Evolutionary conservation across 2,113 vertebrate genomes (phyloP).

Genomic region (Dascyllus trimaculatus): DNA sequence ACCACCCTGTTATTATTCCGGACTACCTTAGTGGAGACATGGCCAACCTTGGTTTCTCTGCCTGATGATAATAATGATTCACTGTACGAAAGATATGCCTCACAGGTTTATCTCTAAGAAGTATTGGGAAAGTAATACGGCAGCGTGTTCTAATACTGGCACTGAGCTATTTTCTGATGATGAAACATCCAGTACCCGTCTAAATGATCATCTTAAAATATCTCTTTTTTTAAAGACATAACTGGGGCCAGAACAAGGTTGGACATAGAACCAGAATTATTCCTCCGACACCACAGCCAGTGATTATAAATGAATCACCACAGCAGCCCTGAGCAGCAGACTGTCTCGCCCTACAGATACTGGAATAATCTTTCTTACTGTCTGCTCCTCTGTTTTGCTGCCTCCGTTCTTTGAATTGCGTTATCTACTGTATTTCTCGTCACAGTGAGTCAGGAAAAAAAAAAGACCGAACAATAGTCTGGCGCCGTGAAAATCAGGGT

Average conservation of each 20-base stretch:
- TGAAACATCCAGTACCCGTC: too few species aligned
- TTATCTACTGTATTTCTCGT: conserved; percentile 2
- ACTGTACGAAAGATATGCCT: too few species aligned
- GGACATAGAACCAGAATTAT: not conserved
- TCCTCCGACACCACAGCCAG: not conserved
- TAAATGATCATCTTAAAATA: too few species aligned
- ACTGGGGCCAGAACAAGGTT: not conserved
- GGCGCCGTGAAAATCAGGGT: not conserved
- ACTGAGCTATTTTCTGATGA: too few species aligned
- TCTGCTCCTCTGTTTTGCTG: not conserved
- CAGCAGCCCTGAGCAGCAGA: conserved; percentile 10
- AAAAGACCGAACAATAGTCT: conserved; percentile 9
- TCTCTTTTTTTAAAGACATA: not conserved
- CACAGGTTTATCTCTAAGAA: too few species aligned
- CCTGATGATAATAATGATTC: too few species aligned
- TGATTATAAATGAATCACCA: conserved; percentile 42
- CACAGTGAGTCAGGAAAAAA: conserved; percentile 24
- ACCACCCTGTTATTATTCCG: not conserved
- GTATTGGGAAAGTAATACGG: too few species aligned
- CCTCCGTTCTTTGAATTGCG: not conserved
- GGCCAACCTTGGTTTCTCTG: too few species aligned
- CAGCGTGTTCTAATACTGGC: too few species aligned
- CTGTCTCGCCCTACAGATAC: not conserved
- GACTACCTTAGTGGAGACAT: too few species aligned
- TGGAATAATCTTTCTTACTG: conserved; percentile 18